Evolutionary conservation across 2,113 vertebrate species (phyloP).

Genomic region (Pterocles burchelli): DNA sequence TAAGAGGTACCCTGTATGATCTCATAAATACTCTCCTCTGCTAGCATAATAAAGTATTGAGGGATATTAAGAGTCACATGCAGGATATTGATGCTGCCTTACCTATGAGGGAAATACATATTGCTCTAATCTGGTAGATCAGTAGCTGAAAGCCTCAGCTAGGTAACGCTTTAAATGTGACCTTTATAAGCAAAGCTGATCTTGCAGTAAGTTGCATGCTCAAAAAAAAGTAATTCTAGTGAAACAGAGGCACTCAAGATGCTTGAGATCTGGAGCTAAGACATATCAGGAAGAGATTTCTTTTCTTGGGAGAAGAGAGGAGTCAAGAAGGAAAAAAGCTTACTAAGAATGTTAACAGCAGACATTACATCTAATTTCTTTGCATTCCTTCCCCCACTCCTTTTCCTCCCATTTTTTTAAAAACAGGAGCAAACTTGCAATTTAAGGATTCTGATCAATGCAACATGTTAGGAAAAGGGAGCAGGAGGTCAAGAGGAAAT

Average conservation of each 20-base stretch:
- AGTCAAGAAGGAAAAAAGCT: conserved; percentile 23
- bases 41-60: neutral
- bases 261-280: conserved; percentile 58
- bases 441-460: conserved; percentile 69
- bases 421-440: conserved; percentile 48
- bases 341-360: conserved; percentile 59
- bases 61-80: neutral
- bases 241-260: conserved; percentile 43
- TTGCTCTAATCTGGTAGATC: neutral
- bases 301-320: conserved; percentile 34
- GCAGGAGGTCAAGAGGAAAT: conserved; percentile 70
- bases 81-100: neutral
- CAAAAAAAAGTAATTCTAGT: conserved; percentile 29
- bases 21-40: neutral
- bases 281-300: conserved; percentile 62
- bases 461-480: conserved; percentile 67
- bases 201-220: conserved; percentile 44
- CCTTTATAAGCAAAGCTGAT: conserved; percentile 46
- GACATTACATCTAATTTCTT: conserved; percentile 61
- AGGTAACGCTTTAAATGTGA: conserved; percentile 44
- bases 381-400: conserved; percentile 34
- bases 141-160: neutral
- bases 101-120: neutral
- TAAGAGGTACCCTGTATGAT: neutral
- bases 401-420: conserved; percentile 55